Conservation (phyloP, 1,140 invertebrate species). For the Hypothenemus hampei region DNA sequence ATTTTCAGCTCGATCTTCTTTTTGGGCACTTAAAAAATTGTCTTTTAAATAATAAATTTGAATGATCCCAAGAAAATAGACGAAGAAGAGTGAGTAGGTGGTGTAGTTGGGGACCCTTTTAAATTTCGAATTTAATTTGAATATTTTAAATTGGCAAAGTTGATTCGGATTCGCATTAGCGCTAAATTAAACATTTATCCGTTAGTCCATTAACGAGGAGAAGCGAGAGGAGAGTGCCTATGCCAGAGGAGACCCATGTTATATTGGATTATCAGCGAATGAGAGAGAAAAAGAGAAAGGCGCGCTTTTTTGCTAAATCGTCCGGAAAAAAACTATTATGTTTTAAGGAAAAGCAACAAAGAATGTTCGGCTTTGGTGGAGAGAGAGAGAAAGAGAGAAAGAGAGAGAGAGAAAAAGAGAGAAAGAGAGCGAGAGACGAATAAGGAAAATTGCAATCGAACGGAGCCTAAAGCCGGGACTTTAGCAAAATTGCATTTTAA, state of each 20-base stretch:
- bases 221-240: too few relatives aligned
- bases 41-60: too few relatives aligned
- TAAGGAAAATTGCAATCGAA: constrained; percentile 19
- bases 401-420: too few relatives aligned
- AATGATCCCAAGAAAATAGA: too few relatives aligned
- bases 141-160: constrained; percentile 19
- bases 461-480: constrained; percentile 22
- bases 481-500: constrained; percentile 26
- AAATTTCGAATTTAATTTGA: constrained; percentile 18
- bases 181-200: constrained; percentile 29
- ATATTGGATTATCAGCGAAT: constrained; percentile 26
- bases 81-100: too few relatives aligned
- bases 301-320: constrained; percentile 31
- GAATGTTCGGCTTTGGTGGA: constrained; percentile 18
- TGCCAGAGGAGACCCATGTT: too few relatives aligned
- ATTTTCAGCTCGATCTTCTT: too few relatives aligned
- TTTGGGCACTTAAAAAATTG: too few relatives aligned
- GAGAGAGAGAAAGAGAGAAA: too few relatives aligned
- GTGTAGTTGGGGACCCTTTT: too few relatives aligned
- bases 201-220: constrained; percentile 31
- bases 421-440: too few relatives aligned
- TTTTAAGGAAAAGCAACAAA: constrained; percentile 27
- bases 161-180: constrained; percentile 26
- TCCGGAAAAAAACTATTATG: constrained; percentile 31
- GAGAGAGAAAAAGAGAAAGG: too few relatives aligned